phyloP scores from a whole-genome alignment of 92 coral and sea anemone species.

The Zoanthus gigantus region DNA sequence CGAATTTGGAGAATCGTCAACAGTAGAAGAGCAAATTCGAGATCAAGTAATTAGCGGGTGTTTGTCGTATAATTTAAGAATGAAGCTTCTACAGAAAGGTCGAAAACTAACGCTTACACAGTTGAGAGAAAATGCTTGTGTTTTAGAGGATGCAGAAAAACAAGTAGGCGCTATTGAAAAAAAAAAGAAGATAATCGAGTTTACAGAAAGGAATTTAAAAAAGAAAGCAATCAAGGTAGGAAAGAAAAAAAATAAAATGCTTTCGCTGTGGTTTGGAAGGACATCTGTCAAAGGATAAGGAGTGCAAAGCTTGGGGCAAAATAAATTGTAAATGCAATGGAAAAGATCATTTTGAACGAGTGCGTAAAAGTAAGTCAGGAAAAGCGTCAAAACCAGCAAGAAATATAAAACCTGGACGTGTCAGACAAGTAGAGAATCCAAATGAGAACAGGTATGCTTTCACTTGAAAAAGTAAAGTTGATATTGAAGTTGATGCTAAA shows the following conservation, averaged over 20 bases:
- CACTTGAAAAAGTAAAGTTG: conserved; percentile 19
- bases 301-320: not conserved
- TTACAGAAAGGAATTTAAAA: not conserved
- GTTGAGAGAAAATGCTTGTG: conserved; percentile 56
- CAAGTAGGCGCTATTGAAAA: conserved; percentile 42
- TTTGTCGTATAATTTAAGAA: conserved; percentile 28
- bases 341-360: not conserved
- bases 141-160: conserved; percentile 60
- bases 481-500: conserved; percentile 13
- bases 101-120: conserved; percentile 52
- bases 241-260: not conserved
- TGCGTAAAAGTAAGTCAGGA: not conserved
- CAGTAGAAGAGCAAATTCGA: no score
- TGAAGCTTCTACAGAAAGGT: conserved; percentile 51
- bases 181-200: not conserved
- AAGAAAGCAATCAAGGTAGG: not conserved
- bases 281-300: not conserved
- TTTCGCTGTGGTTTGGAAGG: not conserved
- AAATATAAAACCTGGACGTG: not conserved
- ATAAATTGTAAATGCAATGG: not conserved
- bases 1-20: conserved; percentile 58
- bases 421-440: not conserved
- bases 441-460: not conserved
- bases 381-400: not conserved
- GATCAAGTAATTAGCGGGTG: conserved; percentile 29